Conservation (phyloP, 2,888 invertebrate genomes). For the Mantis religiosa region DNA sequence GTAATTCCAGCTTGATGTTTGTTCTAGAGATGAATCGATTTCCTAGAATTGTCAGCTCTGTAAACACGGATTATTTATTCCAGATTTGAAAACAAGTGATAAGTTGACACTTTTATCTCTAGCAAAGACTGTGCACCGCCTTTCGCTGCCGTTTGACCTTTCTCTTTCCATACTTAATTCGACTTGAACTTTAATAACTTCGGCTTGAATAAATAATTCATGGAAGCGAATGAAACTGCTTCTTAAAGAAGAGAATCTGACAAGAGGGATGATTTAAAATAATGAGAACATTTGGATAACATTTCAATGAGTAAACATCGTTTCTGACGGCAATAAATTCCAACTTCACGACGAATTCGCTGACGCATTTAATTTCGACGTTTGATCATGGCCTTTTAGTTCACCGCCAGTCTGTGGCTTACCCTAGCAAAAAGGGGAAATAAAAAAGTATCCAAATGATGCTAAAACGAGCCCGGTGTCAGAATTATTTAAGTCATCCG, state of each 20-base stretch:
- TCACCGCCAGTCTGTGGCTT: no score
- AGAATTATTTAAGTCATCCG: no score
- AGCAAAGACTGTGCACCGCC: neutral
- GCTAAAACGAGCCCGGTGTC: no score
- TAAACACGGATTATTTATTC: neutral
- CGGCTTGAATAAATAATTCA: neutral
- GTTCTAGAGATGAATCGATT: neutral
- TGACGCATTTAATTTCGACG: no score
- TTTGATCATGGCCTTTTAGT: no score
- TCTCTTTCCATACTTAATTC: neutral
- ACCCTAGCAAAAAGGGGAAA: no score
- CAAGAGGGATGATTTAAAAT: neutral
- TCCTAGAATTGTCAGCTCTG: neutral
- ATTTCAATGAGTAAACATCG: neutral
- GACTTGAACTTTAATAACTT: neutral
- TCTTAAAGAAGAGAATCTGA: neutral
- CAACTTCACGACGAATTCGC: no score
- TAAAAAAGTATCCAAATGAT: no score
- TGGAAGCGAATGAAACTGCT: neutral
- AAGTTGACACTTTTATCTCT: neutral
- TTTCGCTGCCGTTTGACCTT: neutral
- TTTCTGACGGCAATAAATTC: no score
- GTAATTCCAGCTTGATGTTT: neutral
- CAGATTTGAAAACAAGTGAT: neutral
- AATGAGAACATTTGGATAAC: neutral